These are phyloP conservation scores for Drosophila mercatorum DNA, from an alignment of 2,888 invertebrate genomes.

Conservation along the genomic window DNA sequence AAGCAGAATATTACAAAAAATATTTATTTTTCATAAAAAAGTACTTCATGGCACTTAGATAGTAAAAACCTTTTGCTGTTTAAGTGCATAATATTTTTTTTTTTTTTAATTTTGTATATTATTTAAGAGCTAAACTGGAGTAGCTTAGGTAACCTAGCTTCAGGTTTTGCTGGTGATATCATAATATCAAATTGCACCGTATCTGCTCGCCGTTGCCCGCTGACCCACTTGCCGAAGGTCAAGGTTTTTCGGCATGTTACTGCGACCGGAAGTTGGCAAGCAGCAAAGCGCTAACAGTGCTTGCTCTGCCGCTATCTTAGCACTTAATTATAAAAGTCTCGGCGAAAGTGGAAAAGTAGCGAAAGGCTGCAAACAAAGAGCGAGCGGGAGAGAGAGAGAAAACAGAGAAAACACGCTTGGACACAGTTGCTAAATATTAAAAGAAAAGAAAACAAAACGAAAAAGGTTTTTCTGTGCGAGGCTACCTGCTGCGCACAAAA, in stretches of 20 bases:
- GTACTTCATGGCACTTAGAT: neutral
- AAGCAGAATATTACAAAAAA: neutral
- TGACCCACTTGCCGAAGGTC: constrained; percentile 46
- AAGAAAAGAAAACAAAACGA: neutral
- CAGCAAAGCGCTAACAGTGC: constrained; percentile 43
- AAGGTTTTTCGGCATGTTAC: constrained; percentile 46
- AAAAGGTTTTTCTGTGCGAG: constrained; percentile 9
- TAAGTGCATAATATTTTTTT: neutral
- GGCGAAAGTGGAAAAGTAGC: constrained; percentile 6
- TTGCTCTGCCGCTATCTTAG: constrained; percentile 41
- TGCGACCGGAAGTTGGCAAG: constrained; percentile 34
- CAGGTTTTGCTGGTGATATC: neutral
- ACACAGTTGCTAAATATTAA: constrained; percentile 4
- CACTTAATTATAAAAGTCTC: constrained; percentile 68
- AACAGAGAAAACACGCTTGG: neutral
- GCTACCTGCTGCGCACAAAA: constrained; percentile 57
- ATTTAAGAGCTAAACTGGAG: neutral
- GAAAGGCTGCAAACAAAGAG: neutral
- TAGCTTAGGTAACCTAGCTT: neutral
- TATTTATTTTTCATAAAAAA: neutral
- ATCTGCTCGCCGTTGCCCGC: neutral
- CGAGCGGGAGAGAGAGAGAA: neutral
- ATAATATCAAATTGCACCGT: neutral
- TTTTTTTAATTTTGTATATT: neutral
- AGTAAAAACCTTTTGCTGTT: neutral